phyloP scores from a whole-genome alignment of 2,113 vertebrate species.

The Cyanoramphus novaezelandiae region DNA sequence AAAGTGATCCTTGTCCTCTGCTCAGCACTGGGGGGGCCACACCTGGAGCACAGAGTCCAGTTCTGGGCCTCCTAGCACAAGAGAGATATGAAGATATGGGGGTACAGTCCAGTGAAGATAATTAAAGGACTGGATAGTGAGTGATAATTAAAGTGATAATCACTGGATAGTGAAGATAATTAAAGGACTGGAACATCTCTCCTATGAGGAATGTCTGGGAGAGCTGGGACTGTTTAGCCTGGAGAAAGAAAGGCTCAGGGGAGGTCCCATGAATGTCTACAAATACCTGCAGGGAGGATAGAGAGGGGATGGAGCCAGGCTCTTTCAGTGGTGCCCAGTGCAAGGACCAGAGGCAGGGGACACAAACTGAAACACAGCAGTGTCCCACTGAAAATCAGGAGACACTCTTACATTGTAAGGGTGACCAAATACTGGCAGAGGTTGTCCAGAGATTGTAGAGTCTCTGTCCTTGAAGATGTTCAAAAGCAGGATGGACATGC shows the following conservation, averaged over 20 bases:
- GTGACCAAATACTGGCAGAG: rapidly evolving
- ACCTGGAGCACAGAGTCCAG: background rate
- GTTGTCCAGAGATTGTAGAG: background rate
- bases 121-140: too few species aligned
- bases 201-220: background rate
- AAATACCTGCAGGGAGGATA: background rate
- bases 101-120: background rate
- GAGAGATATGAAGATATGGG: background rate
- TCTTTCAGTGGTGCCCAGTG: background rate
- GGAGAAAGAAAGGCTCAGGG: background rate
- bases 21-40: background rate
- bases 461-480: background rate
- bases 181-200: background rate
- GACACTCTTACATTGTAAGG: background rate
- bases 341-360: background rate
- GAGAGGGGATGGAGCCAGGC: background rate
- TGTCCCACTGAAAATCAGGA: background rate
- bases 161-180: too few species aligned
- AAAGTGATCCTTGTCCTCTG: background rate
- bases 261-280: background rate
- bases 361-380: background rate
- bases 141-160: too few species aligned
- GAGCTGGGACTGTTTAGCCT: background rate
- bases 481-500: background rate
- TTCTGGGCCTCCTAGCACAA: background rate